Evolutionary conservation across 2,888 invertebrate species (phyloP), one percentile per base, ranked within the genome.

Genomic region (Napeogenes inachia): DNA sequence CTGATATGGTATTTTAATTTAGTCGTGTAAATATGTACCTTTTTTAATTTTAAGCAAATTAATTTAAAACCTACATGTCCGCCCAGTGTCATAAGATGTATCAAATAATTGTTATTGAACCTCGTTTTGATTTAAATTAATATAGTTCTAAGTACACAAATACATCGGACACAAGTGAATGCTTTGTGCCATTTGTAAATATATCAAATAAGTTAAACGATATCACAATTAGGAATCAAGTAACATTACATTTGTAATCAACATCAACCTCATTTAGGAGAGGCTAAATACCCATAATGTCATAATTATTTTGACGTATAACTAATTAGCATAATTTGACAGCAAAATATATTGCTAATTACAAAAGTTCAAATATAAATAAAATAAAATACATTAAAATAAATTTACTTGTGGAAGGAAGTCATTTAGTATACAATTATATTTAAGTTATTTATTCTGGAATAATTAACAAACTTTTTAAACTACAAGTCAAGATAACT

Each of bases 361-460:
- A 35, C 35, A 42, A 10, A 42, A 45, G 42, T 56, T 30, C 38
- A 42, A 42, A 56, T 10, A 21, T 45, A 10, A 35, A 42, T 30
- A 32, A 30, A 54, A 8, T 10, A 30, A 56, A 45, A 42, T 53
- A 56, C 13, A 62, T 30, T 10, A 30, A 56, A 45, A 42, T 53
- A 56, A 13, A 62, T 58, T 55, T 56, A 53, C 56, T 42, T 47
- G 30, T 57, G 56, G 59, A 61, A 64, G 53, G 59, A 82, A 89
- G 88, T 89, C 88, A 89, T 82, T 80, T 85, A 87, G 84, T 61
- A 74, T 66, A 68, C 60, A 54, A 63, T 73, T 79, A 79, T 70
- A 66, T 71, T 71, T 79, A 87, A 87, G 87, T 85, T 85, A 89
- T 88, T 89, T 89, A 89, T 89, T 88, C 75, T 75, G 76, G 81